A percentile compares a stretch with the other conserved stretches of the same genome.
Conservation (phyloP, 2,888 invertebrate species). For the Tachina lurida region DNA sequence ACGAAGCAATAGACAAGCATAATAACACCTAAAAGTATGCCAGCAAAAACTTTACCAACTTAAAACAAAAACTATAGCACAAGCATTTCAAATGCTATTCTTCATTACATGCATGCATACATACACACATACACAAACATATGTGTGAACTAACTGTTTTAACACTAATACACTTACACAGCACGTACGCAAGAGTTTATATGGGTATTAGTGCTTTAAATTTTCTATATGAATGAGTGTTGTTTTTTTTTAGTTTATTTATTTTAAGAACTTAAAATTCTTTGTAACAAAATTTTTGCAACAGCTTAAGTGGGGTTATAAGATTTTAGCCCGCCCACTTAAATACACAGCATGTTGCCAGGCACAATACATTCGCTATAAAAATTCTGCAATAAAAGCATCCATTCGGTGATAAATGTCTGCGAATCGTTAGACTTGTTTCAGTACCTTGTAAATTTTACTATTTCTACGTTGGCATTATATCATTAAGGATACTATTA, state of each 20-base stretch:
- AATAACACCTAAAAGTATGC: conserved; percentile 60
- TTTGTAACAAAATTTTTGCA: conserved; percentile 28
- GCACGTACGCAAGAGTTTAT: background rate
- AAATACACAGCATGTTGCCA: background rate
- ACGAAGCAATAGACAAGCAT: conserved; percentile 6
- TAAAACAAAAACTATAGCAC: conserved; percentile 50
- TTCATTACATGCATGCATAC: no score
- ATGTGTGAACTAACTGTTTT: background rate
- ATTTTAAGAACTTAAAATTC: conserved; percentile 58
- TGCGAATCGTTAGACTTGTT: background rate
- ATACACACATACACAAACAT: no score
- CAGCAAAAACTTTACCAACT: conserved; percentile 48
- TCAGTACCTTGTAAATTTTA: background rate
- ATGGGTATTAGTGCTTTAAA: conserved; percentile 24
- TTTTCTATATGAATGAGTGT: background rate
- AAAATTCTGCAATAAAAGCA: background rate
- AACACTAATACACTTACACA: background rate
- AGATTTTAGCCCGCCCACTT: background rate
- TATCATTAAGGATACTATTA: background rate
- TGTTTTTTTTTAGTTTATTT: conserved; percentile 23
- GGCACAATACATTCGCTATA: background rate
- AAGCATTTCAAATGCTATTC: conserved; percentile 43
- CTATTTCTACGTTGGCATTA: background rate
- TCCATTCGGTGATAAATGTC: no score
- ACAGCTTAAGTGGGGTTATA: conserved; percentile 46